Evolutionary conservation across 2,797 vertebrate species (phyloP), one percentile per base, ranked within the genome.

Genomic region (Trachurus trachurus): DNA sequence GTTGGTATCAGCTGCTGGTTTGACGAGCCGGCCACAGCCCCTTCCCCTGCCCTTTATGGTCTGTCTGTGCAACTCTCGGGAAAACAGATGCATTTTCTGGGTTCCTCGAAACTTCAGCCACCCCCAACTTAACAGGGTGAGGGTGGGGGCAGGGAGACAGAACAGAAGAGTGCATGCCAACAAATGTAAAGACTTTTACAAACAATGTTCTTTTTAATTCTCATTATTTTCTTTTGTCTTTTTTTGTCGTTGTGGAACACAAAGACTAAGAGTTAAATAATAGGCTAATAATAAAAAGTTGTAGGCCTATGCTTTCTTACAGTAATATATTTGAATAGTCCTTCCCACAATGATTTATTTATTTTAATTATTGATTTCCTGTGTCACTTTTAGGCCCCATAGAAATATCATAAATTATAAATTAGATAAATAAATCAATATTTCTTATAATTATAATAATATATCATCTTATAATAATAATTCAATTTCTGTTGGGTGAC

Each of bases 1-100:
- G 85, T 44, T 88, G 78, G 86, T 95, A 94, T 95, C 95, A 96
- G 95, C 95, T 95, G 94, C 74, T 91, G 54, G 49, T 47, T 78
- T 65, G 74, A 37, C 47, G 37, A 64, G 49, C 37, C 77, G 49
- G 56, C 40, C 80, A 76, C 80, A 82, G 42, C 60, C 88, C 71
- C 69, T 65, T 78, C 85, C 74, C 49, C 63, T 65, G 60, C 84
- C 78, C 50, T 87, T 92, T 86, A 88, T 88, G 82, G 88, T 64
- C 60, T 65, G 82, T 19, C 67, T 15, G 67, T 89, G 74, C 93
- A 95, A 92, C 87, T 80, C 77, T 94, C 88, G 0, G 68, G 94
- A 94, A 95, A 90, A 87, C 78, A 78, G 62, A 83, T 66, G 89
- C 39, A 74, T 74, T 80, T 92, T 93, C 90, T 86, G 45, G 69